Evolutionary conservation across 2,113 vertebrate genomes (phyloP), one percentile per base, ranked within the genome.

Genomic region (Electrona antarctica): DNA sequence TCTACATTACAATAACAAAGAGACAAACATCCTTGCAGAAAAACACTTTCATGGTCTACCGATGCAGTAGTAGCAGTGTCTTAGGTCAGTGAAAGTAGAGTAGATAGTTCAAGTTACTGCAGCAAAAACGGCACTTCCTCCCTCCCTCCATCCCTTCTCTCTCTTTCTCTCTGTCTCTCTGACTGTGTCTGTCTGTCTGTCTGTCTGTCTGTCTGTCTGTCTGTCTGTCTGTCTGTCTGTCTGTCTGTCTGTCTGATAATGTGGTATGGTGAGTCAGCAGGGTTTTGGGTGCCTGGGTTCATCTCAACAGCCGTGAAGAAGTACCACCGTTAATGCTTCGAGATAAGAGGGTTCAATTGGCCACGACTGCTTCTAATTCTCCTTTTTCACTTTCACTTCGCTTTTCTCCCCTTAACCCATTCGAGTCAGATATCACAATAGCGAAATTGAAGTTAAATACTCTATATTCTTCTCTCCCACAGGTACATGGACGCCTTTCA

Each of bases 401-500:
- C 33, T 41, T 41, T 41, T 41, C 33, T 41, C 33, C 33, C 33
- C 33, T 41, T 41, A 21, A 21, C 33, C 33, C 33, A 41, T 41
- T 41, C 3, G 1, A 41, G 33, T 41, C 33, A 41, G 33, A 41
- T 41, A 41, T 41, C 33, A 41, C 33, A 41, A 41, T 41, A 6
- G 33, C 5, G 33, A 41, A 41, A 41, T 41, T 41, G 33, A 41
- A 41, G 33, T 41, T 3, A 41, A 41, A 41, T 4, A 41, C 1
- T n/a, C 1, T 21, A 21, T 15, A 5, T n/a, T 68, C 71, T 67
- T 89, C 45, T 90, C 58, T 80, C 15, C 94, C 33, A 3, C 91
- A 99, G 98, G 98, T 71, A 99, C 97, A 0, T 99, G 98, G 98
- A 98, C 97, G 75, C 96, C 97, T 0, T 99, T 99, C 88, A 99